Evolutionary conservation across 2,888 invertebrate species (phyloP).

Genomic region (Smittia sp.): DNA sequence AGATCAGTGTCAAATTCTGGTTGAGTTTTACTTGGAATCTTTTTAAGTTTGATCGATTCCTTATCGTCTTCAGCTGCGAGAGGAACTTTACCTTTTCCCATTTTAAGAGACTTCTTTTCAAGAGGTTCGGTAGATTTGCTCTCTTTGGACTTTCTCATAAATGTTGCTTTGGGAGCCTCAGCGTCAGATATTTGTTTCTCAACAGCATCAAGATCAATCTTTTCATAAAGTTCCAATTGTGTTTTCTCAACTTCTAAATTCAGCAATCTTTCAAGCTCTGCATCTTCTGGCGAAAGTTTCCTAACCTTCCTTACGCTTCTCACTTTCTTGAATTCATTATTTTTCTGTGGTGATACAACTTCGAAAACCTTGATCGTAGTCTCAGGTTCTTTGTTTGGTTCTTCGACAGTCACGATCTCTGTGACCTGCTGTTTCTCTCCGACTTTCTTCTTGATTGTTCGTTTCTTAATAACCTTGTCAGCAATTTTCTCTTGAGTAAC

Average conservation of each 20-base stretch:
- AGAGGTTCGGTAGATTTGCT: slow-evolving; percentile 52
- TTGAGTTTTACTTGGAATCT: slow-evolving; percentile 54
- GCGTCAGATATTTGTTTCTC: slow-evolving; percentile 46
- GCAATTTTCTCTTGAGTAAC: slow-evolving; percentile 47
- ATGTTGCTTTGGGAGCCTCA: slow-evolving; percentile 43
- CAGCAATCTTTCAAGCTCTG: slow-evolving; percentile 46
- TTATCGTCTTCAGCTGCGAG: slow-evolving; percentile 47
- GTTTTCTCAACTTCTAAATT: slow-evolving; percentile 52
- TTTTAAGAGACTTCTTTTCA: slow-evolving; percentile 46
- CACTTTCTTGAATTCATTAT: slow-evolving; percentile 45
- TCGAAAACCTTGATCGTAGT: slow-evolving; percentile 44
- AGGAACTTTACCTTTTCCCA: slow-evolving; percentile 49
- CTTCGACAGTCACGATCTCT: slow-evolving; percentile 47
- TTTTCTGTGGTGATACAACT: slow-evolving; percentile 45
- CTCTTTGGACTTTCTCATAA: slow-evolving; percentile 47
- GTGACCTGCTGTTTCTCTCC: slow-evolving; percentile 50
- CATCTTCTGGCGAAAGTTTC: slow-evolving; percentile 11
- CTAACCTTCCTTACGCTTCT: slow-evolving; percentile 41
- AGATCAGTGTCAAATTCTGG: slow-evolving; percentile 46
- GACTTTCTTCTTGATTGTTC: slow-evolving; percentile 48
- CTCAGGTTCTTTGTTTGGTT: slow-evolving; percentile 46
- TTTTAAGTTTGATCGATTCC: slow-evolving; percentile 56
- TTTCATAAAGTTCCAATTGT: slow-evolving; percentile 54
- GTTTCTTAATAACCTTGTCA: slow-evolving; percentile 47
- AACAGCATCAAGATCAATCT: slow-evolving; percentile 50